Percentiles rank a stretch among this genome's conserved stretches.
These are phyloP conservation scores for Nannoperca obscura DNA, from an alignment of 2,797 vertebrate genomes.

Conservation along the genomic window DNA sequence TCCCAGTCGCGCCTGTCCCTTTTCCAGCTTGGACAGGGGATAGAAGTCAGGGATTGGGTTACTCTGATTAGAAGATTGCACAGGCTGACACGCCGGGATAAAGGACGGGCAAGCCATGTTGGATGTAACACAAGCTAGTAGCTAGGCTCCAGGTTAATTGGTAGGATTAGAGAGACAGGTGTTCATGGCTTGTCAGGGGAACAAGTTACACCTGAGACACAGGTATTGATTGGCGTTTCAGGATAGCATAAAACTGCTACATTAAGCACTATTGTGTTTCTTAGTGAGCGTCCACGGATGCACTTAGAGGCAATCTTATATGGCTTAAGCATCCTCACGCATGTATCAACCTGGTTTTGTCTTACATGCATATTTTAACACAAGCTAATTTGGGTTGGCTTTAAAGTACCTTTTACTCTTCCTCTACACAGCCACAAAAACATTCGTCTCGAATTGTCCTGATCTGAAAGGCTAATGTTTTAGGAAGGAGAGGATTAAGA, in stretches of 20 bases:
- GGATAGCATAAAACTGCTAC: slow-evolving; percentile 65
- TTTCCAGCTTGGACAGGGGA: slow-evolving; percentile 55
- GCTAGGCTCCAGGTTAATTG: slow-evolving; percentile 81
- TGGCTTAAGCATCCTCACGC: slow-evolving; percentile 30
- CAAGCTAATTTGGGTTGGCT: slow-evolving; percentile 43
- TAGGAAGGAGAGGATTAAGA: slow-evolving; percentile 77
- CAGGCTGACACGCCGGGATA: slow-evolving; percentile 76
- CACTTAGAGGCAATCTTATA: slow-evolving; percentile 48
- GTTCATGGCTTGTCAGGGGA: slow-evolving; percentile 68
- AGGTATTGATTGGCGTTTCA: slow-evolving; percentile 62
- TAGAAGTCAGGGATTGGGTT: slow-evolving; percentile 75
- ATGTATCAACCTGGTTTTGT: slow-evolving; percentile 37
- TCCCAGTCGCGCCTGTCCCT: slow-evolving; percentile 45
- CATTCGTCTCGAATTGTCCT: slow-evolving; percentile 56
- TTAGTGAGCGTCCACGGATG: slow-evolving; percentile 18
- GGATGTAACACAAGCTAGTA: slow-evolving; percentile 78
- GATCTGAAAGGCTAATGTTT: slow-evolving; percentile 75
- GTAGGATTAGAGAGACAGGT: slow-evolving; percentile 84
- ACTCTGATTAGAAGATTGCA: slow-evolving; percentile 82
- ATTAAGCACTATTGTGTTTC: slow-evolving; percentile 66
- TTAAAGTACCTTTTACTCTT: slow-evolving; percentile 34
- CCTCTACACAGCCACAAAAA: slow-evolving; percentile 31
- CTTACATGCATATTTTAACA: slow-evolving; percentile 41
- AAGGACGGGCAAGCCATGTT: slow-evolving; percentile 67
- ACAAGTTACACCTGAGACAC: slow-evolving; percentile 71